Evolutionary conservation across 92 coral and sea anemone species (phyloP).

Genomic region (Siderastrea radians): DNA sequence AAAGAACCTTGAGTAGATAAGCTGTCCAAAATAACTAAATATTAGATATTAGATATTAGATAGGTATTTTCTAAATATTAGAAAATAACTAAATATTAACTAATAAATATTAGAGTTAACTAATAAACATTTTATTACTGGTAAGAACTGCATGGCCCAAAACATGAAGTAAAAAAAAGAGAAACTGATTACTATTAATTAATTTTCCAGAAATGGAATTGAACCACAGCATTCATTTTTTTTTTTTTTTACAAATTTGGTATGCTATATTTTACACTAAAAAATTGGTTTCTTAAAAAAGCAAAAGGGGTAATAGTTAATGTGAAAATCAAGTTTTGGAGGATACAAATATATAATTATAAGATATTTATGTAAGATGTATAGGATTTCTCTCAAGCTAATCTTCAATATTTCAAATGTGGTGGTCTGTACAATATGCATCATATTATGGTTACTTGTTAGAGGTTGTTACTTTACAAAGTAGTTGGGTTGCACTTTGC

Average conservation of each 20-base stretch:
- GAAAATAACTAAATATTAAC: no score
- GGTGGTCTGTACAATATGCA: not conserved
- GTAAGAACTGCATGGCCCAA: not conserved
- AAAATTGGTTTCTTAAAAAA: not conserved
- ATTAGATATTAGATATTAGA: no score
- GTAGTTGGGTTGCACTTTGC: slow-evolving; percentile 4
- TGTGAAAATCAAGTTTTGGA: not conserved
- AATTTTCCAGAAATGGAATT: not conserved
- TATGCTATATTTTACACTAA: not conserved
- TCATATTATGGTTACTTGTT: not conserved
- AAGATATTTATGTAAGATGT: not conserved
- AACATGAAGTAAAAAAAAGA: not conserved
- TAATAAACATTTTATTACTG: not conserved
- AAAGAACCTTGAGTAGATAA: slow-evolving; percentile 29
- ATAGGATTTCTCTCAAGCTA: slow-evolving; percentile 6
- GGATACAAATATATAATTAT: not conserved
- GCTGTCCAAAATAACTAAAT: slow-evolving; percentile 20
- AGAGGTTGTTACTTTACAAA: no score
- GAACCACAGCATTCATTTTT: not conserved
- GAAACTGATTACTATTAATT: not conserved
- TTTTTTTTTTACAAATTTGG: not conserved
- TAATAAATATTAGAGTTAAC: no score
- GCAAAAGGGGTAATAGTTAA: not conserved
- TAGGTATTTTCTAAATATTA: no score
- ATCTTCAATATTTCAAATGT: slow-evolving; percentile 1